A percentile compares a stretch with the other conserved stretches of the same genome.
These are phyloP conservation scores for Deladenus siricidicola DNA, from an alignment of 2,888 invertebrate genomes.

Conservation along the genomic window DNA sequence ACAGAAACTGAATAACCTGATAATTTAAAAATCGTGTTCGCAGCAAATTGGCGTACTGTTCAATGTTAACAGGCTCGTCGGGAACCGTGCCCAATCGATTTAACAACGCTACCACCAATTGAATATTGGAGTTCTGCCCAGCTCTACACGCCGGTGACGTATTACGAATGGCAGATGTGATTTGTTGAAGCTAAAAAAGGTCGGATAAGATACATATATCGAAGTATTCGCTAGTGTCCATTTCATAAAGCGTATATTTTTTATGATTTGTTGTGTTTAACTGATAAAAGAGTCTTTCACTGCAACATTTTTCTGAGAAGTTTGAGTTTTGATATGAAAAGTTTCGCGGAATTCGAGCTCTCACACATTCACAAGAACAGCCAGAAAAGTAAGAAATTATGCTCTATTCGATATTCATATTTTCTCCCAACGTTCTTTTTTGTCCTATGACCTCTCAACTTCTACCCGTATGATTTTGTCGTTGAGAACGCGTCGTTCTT, in stretches of 20 bases:
- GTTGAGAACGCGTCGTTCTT: conserved; percentile 40
- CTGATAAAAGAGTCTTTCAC: no score
- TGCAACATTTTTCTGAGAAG: no score
- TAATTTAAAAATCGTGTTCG: conserved; percentile 46
- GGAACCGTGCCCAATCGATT: conserved; percentile 45
- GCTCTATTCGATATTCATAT: not conserved
- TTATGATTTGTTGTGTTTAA: no score
- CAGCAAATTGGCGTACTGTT: conserved; percentile 46
- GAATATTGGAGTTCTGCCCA: conserved; percentile 40
- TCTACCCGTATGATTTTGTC: conserved; percentile 39
- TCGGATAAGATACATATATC: not conserved
- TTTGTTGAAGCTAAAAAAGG: conserved; percentile 34
- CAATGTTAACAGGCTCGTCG: conserved; percentile 37
- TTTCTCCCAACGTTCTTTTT: not conserved
- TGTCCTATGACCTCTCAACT: no score
- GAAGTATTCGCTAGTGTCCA: no score
- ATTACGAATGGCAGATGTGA: conserved; percentile 45
- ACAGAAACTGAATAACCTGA: conserved; percentile 32
- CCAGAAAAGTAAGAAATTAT: no score
- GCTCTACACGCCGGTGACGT: conserved; percentile 44
- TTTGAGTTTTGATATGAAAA: no score
- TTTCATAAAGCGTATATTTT: no score
- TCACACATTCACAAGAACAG: no score
- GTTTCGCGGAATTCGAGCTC: no score
- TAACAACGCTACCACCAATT: conserved; percentile 42